A percentile compares a stretch with the other conserved stretches of the same genome.
phyloP scores from a whole-genome alignment of 1,140 invertebrate genomes.

The Drosophila mauritiana region DNA sequence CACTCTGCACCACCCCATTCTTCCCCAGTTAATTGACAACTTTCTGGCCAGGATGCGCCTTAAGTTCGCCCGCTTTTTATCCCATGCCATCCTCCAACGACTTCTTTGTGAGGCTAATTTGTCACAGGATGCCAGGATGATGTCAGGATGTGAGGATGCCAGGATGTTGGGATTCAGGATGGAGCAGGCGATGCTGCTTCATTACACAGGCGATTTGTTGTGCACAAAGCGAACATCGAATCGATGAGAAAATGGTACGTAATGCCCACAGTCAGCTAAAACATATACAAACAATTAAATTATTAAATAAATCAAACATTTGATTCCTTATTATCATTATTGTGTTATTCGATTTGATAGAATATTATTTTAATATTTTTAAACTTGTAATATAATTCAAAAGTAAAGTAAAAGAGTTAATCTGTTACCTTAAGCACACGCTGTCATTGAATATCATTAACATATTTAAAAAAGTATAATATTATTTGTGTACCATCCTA shows the following conservation, averaged over 20 bases:
- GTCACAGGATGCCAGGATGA: constrained; percentile 64
- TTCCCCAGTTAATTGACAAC: constrained; percentile 54
- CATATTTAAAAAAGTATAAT: no score
- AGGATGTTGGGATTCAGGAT: constrained; percentile 5
- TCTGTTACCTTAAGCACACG: no score
- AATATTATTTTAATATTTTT: not conserved
- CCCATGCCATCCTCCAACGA: constrained; percentile 7
- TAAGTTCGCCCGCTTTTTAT: constrained; percentile 39
- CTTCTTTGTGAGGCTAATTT: constrained; percentile 74
- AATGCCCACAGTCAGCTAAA: not conserved
- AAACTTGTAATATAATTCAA: not conserved
- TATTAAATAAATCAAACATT: no score
- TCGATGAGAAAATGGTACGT: constrained; percentile 4
- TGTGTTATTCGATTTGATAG: no score
- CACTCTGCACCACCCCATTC: constrained; percentile 4
- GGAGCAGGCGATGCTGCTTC: constrained; percentile 37
- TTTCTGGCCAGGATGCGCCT: constrained; percentile 31
- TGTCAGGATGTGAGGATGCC: constrained; percentile 22
- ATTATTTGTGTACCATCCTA: no score
- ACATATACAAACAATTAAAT: not conserved
- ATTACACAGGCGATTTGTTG: constrained; percentile 80
- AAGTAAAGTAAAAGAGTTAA: no score
- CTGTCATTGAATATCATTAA: no score
- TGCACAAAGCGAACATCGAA: constrained; percentile 55
- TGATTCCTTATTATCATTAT: no score